Conservation (phyloP, 2,797 vertebrate genomes). For the Valencia hispanica region DNA sequence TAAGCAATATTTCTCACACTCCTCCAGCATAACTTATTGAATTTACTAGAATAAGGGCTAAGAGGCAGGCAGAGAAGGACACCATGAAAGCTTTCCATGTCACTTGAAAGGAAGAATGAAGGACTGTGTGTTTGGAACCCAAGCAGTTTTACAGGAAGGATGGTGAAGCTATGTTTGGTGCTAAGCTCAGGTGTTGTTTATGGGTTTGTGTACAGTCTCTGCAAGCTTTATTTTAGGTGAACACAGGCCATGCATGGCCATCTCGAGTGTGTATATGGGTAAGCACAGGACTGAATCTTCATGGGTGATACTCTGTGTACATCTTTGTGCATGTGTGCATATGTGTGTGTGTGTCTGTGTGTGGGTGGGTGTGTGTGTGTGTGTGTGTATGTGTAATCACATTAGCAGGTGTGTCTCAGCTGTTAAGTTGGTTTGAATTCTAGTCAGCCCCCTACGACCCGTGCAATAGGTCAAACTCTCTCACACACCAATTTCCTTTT, state of each 20-base stretch:
- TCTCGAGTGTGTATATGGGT: slow-evolving; percentile 69
- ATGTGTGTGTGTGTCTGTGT: slow-evolving; percentile 26
- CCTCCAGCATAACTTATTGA: slow-evolving; percentile 18
- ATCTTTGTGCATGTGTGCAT: slow-evolving; percentile 25
- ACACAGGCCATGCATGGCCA: slow-evolving; percentile 70
- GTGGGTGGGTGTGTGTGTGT: slow-evolving; percentile 28
- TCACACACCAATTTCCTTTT: slow-evolving; percentile 26
- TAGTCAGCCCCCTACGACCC: slow-evolving; percentile 40
- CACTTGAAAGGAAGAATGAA: slow-evolving; percentile 39
- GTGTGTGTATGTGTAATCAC: slow-evolving; percentile 47
- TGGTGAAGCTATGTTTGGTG: slow-evolving; percentile 63
- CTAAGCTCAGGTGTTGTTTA: slow-evolving; percentile 67
- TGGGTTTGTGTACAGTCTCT: slow-evolving; percentile 70
- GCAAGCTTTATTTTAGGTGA: slow-evolving; percentile 77
- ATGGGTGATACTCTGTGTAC: slow-evolving; percentile 17
- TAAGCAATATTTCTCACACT: not conserved
- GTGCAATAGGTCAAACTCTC: slow-evolving; percentile 43
- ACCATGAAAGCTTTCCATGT: slow-evolving; percentile 19
- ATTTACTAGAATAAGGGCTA: slow-evolving; percentile 14
- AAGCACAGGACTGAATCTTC: slow-evolving; percentile 59
- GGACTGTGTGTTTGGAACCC: slow-evolving; percentile 62
- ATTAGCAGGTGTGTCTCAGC: slow-evolving; percentile 70
- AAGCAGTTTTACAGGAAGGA: slow-evolving; percentile 58
- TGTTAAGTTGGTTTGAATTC: slow-evolving; percentile 54
- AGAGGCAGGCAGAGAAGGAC: slow-evolving; percentile 13